Evolutionary conservation across 2,888 invertebrate species (phyloP), one percentile per base, ranked within the genome.

Genomic region (Melanargia galathea): DNA sequence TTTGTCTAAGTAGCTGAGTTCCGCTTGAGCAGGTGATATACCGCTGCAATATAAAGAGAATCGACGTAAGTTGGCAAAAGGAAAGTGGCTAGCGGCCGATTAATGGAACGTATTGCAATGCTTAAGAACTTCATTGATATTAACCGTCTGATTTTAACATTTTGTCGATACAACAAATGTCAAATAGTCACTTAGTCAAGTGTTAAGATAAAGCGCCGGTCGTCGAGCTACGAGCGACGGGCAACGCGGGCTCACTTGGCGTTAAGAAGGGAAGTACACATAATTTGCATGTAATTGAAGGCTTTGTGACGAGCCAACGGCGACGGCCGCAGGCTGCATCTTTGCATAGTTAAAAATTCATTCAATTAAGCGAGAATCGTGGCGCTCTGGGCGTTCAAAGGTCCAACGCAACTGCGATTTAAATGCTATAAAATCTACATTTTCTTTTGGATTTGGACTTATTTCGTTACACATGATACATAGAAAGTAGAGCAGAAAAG

Each of bases 1-100:
- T 93, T 98, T 97, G 89, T 99, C 98, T 86, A 99, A 93, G 91
- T 97, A 99, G 92, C 96, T 97, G 77, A 98, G 93, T 91, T 99
- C 98, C 38, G 98, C 98, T 73, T 96, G 95, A 60, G 98, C 96
- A 65, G 98, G 98, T 74, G 97, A 94, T 85, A 96, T 95, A 70
- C 97, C 97, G 71, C 96, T 97, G 92, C 68, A 84, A 65, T 56
- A 62, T 54, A 43, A 71, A 70, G 68, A 72, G 54, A 38, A 38
- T 35, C 24, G 13, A 24, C 35, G 20, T 24, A n/a, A 35, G 26
- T 46, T 2, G 35, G 35, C 11, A 8, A 45, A n/a, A 38, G 10
- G 16, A 43, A 11, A 20, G 20, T 20, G 10, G 18, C 18, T 6
- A 20, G 20, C 22, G 16, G n/a, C 2, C n/a, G 6, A 8, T 79